Conservation (phyloP, 1,140 invertebrate species). For the Pentalonia nigronervosa region DNA sequence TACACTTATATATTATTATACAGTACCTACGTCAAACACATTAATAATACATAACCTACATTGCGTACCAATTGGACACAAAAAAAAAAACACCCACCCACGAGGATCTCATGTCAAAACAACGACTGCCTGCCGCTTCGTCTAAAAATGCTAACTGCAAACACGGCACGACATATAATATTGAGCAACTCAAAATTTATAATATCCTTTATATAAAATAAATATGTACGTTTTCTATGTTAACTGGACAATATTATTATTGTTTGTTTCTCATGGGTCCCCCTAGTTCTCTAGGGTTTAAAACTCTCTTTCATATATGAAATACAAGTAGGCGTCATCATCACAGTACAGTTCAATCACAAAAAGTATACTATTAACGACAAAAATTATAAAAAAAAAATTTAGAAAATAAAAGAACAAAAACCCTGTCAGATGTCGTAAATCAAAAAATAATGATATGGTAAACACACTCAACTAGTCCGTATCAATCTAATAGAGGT, state of each 20-base stretch:
- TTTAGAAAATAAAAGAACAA: neutral
- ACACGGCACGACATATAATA: neutral
- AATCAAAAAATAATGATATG: neutral
- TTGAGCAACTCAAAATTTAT: neutral
- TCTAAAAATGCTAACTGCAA: neutral
- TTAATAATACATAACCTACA: conserved; percentile 9
- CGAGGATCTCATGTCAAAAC: neutral
- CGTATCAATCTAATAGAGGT: neutral
- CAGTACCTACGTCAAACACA: neutral
- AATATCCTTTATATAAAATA: neutral
- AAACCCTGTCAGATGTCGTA: neutral
- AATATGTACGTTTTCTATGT: neutral
- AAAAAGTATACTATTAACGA: neutral
- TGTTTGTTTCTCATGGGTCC: neutral
- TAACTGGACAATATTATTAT: neutral
- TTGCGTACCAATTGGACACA: neutral
- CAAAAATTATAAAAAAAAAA: neutral
- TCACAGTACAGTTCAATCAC: neutral
- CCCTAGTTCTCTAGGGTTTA: no score
- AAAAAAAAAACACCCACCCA: neutral
- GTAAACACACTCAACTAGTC: neutral
- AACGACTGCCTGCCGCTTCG: neutral
- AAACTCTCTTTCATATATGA: no score
- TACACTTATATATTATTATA: neutral
- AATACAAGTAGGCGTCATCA: neutral